Evolutionary conservation across 2,888 invertebrate species (phyloP).

Genomic region (Scaptomyza cyrtandrae): DNA sequence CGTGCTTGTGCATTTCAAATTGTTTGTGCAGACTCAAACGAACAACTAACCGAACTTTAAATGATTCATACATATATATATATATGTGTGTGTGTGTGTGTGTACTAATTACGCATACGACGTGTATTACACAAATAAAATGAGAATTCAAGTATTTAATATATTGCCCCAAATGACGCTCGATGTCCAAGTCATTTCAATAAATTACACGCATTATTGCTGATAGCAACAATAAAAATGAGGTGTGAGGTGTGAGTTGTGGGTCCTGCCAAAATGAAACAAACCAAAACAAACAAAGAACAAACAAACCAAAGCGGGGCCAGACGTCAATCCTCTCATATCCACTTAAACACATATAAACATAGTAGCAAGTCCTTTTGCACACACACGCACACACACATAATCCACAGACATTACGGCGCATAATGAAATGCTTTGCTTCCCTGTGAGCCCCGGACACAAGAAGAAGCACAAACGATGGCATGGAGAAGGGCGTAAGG

Average conservation of each 20-base stretch:
- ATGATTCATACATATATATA: conserved; percentile 24
- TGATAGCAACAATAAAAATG: conserved; percentile 59
- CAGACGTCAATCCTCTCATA: conserved; percentile 35
- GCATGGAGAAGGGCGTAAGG: conserved; percentile 18
- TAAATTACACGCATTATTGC: conserved; percentile 63
- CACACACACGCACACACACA: conserved; percentile 60
- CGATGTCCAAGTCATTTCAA: conserved; percentile 64
- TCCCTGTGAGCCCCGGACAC: conserved; percentile 42
- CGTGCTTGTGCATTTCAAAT: conserved; percentile 19
- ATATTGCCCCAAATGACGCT: conserved; percentile 40
- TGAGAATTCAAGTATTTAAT: not conserved
- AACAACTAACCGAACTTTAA: conserved; percentile 23
- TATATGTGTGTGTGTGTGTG: no score
- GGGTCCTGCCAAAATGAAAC: conserved; percentile 26
- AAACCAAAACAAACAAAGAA: conserved; percentile 16
- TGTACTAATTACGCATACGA: conserved; percentile 34
- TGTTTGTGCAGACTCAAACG: conserved; percentile 41
- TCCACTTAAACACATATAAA: conserved; percentile 2
- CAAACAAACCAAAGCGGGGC: conserved; percentile 33
- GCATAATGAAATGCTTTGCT: conserved; percentile 62
- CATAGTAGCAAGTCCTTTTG: conserved; percentile 37
- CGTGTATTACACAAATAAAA: conserved; percentile 48
- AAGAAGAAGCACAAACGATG: conserved; percentile 7
- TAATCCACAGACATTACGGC: conserved; percentile 66
- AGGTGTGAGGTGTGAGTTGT: conserved; percentile 53